Evolutionary conservation across 2,888 invertebrate species (phyloP).

Genomic region (Erpobdella octoculata): DNA sequence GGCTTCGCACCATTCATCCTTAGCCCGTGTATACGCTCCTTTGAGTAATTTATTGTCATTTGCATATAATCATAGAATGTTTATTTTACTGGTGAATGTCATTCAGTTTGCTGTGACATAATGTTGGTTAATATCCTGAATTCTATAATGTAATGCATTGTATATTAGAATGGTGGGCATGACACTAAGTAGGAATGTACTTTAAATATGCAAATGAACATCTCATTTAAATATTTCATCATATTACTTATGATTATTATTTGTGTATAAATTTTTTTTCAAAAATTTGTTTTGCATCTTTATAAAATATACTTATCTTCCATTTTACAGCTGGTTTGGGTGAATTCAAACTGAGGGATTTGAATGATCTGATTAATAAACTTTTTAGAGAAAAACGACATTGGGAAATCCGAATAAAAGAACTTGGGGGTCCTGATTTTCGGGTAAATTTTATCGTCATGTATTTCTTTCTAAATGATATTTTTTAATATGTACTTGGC

Average conservation of each 20-base stretch:
- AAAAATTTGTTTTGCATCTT: neutral
- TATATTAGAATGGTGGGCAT: too few species aligned
- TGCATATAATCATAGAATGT: too few species aligned
- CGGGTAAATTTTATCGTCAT: conserved; percentile 35
- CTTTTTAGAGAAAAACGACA: conserved; percentile 86
- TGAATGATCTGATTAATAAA: conserved; percentile 99
- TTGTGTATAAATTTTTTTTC: neutral
- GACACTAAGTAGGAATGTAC: too few species aligned
- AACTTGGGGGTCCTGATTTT: conserved; percentile 83
- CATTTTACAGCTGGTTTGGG: conserved; percentile 74
- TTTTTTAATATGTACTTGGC: neutral
- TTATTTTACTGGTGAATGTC: too few species aligned
- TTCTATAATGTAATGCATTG: too few species aligned
- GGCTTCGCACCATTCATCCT: too few species aligned
- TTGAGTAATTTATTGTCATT: too few species aligned
- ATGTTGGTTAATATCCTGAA: too few species aligned
- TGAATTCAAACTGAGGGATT: conserved; percentile 90
- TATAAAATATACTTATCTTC: neutral
- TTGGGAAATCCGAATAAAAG: conserved; percentile 93
- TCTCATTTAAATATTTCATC: neutral
- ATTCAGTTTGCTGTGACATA: too few species aligned
- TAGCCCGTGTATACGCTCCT: too few species aligned
- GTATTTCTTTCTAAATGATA: neutral
- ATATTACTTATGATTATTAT: neutral
- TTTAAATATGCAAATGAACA: too few species aligned